These are phyloP conservation scores for Synaphobranchus kaupii DNA, from an alignment of 2,797 vertebrate genomes.

Conservation along the genomic window DNA sequence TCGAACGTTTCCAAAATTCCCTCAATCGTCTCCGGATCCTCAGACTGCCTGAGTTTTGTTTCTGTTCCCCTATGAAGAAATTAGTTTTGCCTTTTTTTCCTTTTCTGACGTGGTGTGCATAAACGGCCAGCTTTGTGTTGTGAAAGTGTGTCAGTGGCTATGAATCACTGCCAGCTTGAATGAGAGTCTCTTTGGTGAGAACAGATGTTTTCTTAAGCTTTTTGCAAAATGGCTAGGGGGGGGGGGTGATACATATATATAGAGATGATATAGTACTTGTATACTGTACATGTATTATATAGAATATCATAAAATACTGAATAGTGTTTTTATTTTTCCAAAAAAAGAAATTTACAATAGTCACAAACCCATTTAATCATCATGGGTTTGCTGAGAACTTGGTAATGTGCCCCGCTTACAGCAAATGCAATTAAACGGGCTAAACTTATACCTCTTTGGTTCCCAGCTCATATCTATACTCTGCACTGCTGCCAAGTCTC, in stretches of 20 bases:
- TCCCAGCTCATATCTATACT: neutral
- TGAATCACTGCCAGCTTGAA: conserved; percentile 11
- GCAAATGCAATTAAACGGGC: neutral
- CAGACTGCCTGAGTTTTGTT: neutral
- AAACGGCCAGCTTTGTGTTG: conserved; percentile 22
- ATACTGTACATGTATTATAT: neutral
- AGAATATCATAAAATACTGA: neutral
- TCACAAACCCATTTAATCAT: neutral
- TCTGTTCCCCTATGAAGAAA: neutral
- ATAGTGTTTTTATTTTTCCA: neutral
- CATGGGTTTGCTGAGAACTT: neutral
- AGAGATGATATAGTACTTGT: neutral
- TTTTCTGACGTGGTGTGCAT: conserved; percentile 6
- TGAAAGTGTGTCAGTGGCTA: conserved; percentile 18
- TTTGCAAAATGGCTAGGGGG: neutral
- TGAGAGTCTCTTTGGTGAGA: neutral
- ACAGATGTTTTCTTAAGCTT: neutral
- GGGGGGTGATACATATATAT: neutral
- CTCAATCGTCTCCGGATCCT: neutral
- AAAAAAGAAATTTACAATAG: neutral
- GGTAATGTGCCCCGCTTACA: neutral
- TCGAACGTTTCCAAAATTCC: neutral
- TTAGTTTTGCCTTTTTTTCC: neutral
- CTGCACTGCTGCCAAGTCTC: neutral
- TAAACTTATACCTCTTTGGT: neutral